A percentile compares a stretch with the other conserved stretches of the same genome.
phyloP scores from a whole-genome alignment of 2,888 invertebrate genomes.

The Cheiracanthium punctorium region DNA sequence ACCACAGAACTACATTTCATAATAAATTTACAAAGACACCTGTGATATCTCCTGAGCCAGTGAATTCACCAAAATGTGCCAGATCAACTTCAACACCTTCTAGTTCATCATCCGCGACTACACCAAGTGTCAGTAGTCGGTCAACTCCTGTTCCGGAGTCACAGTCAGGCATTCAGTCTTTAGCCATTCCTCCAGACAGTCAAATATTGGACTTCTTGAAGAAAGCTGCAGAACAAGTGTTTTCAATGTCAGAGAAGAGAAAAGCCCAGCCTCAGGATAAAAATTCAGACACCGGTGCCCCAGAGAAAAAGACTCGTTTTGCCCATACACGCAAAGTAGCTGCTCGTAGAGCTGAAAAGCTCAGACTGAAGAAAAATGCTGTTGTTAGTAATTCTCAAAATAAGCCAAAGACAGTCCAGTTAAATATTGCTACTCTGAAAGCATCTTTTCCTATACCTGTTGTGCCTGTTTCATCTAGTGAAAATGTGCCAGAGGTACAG shows the following conservation, averaged over 20 bases:
- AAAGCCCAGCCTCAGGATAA: neutral
- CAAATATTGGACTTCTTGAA: conserved; percentile 53
- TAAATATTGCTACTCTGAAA: conserved; percentile 54
- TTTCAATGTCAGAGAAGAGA: conserved; percentile 43
- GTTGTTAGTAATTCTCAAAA: neutral
- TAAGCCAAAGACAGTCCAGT: conserved; percentile 46
- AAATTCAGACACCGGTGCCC: neutral
- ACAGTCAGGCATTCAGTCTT: conserved; percentile 14
- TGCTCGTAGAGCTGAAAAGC: conserved; percentile 50
- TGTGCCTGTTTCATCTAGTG: conserved; percentile 19
- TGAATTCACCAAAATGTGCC: neutral
- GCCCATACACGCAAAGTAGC: conserved; percentile 68
- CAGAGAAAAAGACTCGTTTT: conserved; percentile 62
- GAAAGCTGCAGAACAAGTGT: conserved; percentile 67
- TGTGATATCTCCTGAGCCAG: neutral
- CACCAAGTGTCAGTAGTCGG: conserved; percentile 12
- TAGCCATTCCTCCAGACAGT: conserved; percentile 28
- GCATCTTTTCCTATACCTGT: conserved; percentile 49
- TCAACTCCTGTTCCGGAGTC: conserved; percentile 40
- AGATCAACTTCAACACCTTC: neutral
- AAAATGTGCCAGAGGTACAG: neutral
- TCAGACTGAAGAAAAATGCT: conserved; percentile 29
- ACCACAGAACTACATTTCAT: neutral
- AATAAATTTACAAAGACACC: neutral
- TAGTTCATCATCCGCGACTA: neutral